Evolutionary conservation across 2,113 vertebrate genomes (phyloP), one percentile per base, ranked within the genome.

Genomic region (Melanotaenia duboulayi): DNA sequence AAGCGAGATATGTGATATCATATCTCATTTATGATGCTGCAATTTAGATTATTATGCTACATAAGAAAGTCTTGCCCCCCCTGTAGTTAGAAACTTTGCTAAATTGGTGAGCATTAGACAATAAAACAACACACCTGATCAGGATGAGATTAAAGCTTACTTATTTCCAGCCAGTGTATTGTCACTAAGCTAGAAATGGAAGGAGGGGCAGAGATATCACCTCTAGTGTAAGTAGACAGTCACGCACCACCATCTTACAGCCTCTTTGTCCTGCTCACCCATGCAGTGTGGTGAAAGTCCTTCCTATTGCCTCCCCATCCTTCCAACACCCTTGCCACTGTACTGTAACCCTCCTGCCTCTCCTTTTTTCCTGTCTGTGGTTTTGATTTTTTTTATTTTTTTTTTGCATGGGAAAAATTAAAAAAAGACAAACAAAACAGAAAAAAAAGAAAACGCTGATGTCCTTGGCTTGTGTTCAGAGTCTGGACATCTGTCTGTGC

Each of bases 21-120:
- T 81, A 90, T 90, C 81, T 89, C 87, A 78, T 78, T 90, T 89
- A 80, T 91, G 82, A 91, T 78, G 82, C 50, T 67, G 87, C 83
- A 90, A 88, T 90, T 90, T 87, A 86, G 84, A 84, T 78, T 85
- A 78, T 81, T 89, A 74, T 67, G 57, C 71, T 82, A 64, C 65
- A 57, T 61, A 68, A 78, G 56, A 81, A 74, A 73, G 42, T 25
- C 20, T 39, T 25, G 6, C 28, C 6, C 75, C 61, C 65, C 42
- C 60, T 12, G 42, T 71, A 74, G 80, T 80, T 75, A 87, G 55
- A 60, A 46, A 39, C 52, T 64, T 20, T 13, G 35, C 19, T 39
- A 57, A 76, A 65, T 16, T 50, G 20, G 65, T 54, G 56, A 68
- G 25, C 25, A 19, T 49, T 40, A 19, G 16, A 63, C 19, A 46